phyloP scores from a whole-genome alignment of 2,797 vertebrate genomes.

The Carcharodon carcharias region DNA sequence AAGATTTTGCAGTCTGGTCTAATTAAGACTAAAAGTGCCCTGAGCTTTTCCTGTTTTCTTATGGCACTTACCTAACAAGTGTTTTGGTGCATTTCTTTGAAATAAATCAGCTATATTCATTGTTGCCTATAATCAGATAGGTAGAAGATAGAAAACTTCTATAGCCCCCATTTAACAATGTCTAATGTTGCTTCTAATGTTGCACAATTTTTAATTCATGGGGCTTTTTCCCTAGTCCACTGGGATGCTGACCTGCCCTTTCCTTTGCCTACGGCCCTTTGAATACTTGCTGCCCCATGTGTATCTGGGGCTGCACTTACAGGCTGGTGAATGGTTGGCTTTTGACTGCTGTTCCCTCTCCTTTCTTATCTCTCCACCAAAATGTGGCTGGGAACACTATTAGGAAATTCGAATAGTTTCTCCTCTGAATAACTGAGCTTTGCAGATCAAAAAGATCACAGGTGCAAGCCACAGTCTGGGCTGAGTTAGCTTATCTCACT shows the following conservation, averaged over 20 bases:
- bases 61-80: not conserved
- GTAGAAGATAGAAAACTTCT: not conserved
- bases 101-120: not conserved
- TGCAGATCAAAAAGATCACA: not conserved
- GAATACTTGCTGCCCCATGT: not conserved
- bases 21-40: not conserved
- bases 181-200: not conserved
- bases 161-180: not conserved
- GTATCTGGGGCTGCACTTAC: not conserved
- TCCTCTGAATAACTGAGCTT: not conserved
- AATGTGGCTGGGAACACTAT: not conserved
- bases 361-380: not conserved
- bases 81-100: not conserved
- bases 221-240: not conserved
- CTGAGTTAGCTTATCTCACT: not conserved
- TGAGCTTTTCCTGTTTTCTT: not conserved
- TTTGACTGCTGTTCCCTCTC: conserved; percentile 7
- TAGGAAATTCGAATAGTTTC: not conserved
- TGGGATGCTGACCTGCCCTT: not conserved
- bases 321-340: not conserved
- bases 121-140: not conserved
- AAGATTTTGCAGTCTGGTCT: not conserved
- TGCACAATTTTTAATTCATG: not conserved
- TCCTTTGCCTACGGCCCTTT: not conserved
- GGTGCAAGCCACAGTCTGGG: not conserved